Conservation (phyloP, 2,888 invertebrate species). For the Lingula anatina region DNA sequence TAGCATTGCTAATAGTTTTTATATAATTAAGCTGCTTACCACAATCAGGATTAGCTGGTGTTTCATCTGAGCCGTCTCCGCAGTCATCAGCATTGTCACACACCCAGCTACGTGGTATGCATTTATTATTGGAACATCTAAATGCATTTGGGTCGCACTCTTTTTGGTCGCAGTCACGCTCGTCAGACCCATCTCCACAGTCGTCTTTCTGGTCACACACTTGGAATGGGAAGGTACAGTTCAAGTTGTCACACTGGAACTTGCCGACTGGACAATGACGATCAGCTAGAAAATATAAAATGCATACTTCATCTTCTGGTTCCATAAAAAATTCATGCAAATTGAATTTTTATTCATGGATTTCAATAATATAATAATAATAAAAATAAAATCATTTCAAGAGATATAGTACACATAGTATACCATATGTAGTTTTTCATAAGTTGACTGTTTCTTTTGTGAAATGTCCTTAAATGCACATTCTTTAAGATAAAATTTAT, state of each 20-base stretch:
- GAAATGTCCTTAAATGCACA: not conserved
- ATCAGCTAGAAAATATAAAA: constrained; percentile 24
- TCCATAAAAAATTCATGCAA: too few relatives aligned
- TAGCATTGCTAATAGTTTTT: too few relatives aligned
- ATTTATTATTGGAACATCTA: constrained; percentile 80
- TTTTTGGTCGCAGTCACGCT: constrained; percentile 31
- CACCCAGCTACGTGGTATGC: constrained; percentile 37
- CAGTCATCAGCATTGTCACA: constrained; percentile 43
- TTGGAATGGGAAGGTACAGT: constrained; percentile 42
- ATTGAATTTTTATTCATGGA: too few relatives aligned
- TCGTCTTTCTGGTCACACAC: constrained; percentile 94
- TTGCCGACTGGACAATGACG: constrained; percentile 48
- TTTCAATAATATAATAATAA: too few relatives aligned
- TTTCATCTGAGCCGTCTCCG: too few relatives aligned
- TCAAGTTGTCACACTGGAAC: constrained; percentile 43
- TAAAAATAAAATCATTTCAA: too few relatives aligned
- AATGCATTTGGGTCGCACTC: constrained; percentile 63
- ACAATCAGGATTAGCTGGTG: too few relatives aligned
- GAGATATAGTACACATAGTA: constrained; percentile 21
- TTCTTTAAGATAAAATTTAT: not conserved
- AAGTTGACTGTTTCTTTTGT: not conserved
- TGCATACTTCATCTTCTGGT: not conserved
- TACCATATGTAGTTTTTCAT: not conserved
- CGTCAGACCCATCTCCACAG: constrained; percentile 69
- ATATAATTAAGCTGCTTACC: too few relatives aligned